Percentiles rank a stretch among this genome's conserved stretches.
Conservation (phyloP, 2,888 invertebrate species). For the Diadegma fenestrale region DNA sequence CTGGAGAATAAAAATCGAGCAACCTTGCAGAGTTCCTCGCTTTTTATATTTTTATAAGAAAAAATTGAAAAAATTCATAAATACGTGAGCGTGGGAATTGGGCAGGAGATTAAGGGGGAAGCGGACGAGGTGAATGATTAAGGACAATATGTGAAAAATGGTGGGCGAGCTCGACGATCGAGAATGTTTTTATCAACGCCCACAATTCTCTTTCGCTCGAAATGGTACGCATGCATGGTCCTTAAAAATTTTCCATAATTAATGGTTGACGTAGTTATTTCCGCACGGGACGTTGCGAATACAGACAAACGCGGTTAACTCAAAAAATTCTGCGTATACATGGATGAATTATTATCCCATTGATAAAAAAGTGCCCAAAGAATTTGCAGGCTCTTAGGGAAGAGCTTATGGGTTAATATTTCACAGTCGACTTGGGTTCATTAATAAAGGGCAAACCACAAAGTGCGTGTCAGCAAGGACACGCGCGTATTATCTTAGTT, state of each 20-base stretch:
- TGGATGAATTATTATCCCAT: slow-evolving; percentile 54
- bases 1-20: too few relatives aligned
- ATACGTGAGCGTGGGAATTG: slow-evolving; percentile 37
- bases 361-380: slow-evolving; percentile 11
- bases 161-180: slow-evolving; percentile 52
- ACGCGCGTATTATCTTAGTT: slow-evolving; percentile 48
- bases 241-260: slow-evolving; percentile 42
- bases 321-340: not conserved
- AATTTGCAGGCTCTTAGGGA: slow-evolving; percentile 6
- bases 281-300: not conserved
- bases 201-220: slow-evolving; percentile 58
- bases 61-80: not conserved
- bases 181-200: slow-evolving; percentile 41
- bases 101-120: not conserved
- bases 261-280: slow-evolving; percentile 18
- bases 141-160: slow-evolving; percentile 55
- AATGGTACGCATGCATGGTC: slow-evolving; percentile 43
- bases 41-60: not conserved
- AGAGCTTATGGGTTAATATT: slow-evolving; percentile 68
- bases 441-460: slow-evolving; percentile 81
- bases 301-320: not conserved
- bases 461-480: slow-evolving; percentile 69
- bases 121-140: slow-evolving; percentile 24
- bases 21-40: too few relatives aligned
- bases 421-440: slow-evolving; percentile 74